Evolutionary conservation across 2,113 vertebrate species (phyloP), one percentile per base, ranked within the genome.

Genomic region (Tinamus guttatus): DNA sequence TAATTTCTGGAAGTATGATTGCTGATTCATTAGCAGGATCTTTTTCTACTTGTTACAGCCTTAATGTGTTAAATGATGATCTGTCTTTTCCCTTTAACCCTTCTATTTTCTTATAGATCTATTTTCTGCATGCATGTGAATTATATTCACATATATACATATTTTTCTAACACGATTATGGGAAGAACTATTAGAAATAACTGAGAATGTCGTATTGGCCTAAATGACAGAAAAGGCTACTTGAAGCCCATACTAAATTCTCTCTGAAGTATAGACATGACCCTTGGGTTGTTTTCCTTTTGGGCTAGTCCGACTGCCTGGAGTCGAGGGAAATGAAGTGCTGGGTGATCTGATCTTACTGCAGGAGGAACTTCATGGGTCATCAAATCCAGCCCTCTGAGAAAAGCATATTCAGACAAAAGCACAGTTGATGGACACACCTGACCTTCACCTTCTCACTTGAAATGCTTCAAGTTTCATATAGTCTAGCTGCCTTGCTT

Each of bases 341-440:
- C 83, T 90, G 8, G 76, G 85, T 96, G 77, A 69, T 92, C 93
- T 69, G 74, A 24, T 86, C 71, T 85, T 90, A 86, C 70, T 77
- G 54, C 85, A 81, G 25, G 74, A 93, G 70, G 47, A 93, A 84
- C 77, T 92, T 94, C 80, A 92, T 16, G 95, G 92, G 52, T 95
- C 95, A 96, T 92, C 83, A 87, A 89, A 95, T 94, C 49, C 92
- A 85, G 79, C 59, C 32, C 47, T 64, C 8, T 86, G 70, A 71
- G 92, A 81, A 92, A 76, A 4, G 11, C 1, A 9, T 81, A 34
- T 84, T 92, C 85, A 92, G 43, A 40, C 80, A 34, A 79, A 90
- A 90, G 71, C 89, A 75, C 34, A 62, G 43, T 45, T 93, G 94
- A 95, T 81, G 58, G 56, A 92, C 88, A 88, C 90, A 76, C 88